These are phyloP conservation scores for Calycopis cecrops DNA, from an alignment of 1,140 invertebrate species.

Conservation along the genomic window DNA sequence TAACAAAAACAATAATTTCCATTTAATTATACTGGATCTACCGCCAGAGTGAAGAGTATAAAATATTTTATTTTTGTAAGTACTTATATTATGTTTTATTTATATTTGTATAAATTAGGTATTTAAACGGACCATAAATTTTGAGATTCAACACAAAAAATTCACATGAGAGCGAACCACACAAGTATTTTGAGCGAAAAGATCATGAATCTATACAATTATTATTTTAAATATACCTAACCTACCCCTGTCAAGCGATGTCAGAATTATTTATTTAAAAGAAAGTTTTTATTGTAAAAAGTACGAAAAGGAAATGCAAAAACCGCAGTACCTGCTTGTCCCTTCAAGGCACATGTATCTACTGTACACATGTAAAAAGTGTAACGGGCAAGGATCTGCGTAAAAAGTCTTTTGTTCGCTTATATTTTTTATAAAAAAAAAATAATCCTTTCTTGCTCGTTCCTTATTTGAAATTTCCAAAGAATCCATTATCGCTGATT, in stretches of 20 bases:
- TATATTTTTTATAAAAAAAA: constrained; percentile 1
- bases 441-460: constrained; percentile 5
- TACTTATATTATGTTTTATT: too few species aligned
- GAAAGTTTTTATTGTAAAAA: constrained; percentile 75
- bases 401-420: constrained; percentile 8
- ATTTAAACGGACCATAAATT: too few species aligned
- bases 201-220: constrained; percentile 42
- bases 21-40: too few species aligned
- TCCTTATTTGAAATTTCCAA: constrained; percentile 6
- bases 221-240: constrained; percentile 63
- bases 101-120: too few species aligned
- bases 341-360: constrained; percentile 2
- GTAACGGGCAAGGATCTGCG: constrained; percentile 1
- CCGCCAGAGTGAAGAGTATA: too few species aligned
- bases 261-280: constrained; percentile 74
- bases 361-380: constrained; percentile 6
- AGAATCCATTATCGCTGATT: constrained; percentile 5
- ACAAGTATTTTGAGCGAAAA: constrained; percentile 26
- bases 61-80: too few species aligned
- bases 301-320: constrained; percentile 71
- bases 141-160: constrained; percentile 11
- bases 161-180: constrained; percentile 18
- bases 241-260: constrained; percentile 61
- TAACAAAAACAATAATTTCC: too few species aligned
- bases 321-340: constrained; percentile 31